A percentile compares a stretch with the other conserved stretches of the same genome.
Evolutionary conservation across 2,113 vertebrate genomes (phyloP).

Genomic region (Uropsilus gracilis): DNA sequence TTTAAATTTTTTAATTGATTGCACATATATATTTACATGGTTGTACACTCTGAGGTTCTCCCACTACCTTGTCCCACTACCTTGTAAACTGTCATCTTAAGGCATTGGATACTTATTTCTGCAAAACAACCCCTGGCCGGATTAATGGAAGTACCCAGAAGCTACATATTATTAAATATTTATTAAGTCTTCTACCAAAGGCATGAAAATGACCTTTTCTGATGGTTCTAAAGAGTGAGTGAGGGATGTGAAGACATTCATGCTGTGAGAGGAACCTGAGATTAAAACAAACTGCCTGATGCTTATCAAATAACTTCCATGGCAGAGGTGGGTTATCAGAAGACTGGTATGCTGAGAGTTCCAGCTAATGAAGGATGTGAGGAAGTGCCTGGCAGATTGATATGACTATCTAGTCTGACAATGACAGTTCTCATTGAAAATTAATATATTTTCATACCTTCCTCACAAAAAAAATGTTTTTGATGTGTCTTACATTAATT

Average conservation of each 20-base stretch:
- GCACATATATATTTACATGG: no score
- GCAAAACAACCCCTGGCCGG: background rate
- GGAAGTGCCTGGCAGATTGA: background rate
- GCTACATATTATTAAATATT: no score
- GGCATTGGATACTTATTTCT: background rate
- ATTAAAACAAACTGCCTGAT: background rate
- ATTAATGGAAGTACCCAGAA: background rate
- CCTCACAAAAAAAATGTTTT: background rate
- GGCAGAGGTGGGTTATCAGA: background rate
- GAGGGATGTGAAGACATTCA: background rate
- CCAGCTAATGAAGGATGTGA: background rate
- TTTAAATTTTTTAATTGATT: no score
- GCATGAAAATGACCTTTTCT: background rate
- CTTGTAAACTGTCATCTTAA: no score
- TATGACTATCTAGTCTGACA: background rate
- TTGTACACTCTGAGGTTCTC: no score
- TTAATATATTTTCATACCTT: background rate
- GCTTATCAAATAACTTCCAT: background rate
- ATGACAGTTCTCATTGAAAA: background rate
- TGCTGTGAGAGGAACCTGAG: background rate
- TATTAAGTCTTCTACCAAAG: background rate
- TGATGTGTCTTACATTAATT: background rate
- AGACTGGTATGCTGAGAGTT: background rate
- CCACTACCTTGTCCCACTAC: no score
- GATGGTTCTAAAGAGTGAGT: background rate